phyloP scores from a whole-genome alignment of 53 echinoderm and acorn worm genomes.

The Echinarachnius parma region DNA sequence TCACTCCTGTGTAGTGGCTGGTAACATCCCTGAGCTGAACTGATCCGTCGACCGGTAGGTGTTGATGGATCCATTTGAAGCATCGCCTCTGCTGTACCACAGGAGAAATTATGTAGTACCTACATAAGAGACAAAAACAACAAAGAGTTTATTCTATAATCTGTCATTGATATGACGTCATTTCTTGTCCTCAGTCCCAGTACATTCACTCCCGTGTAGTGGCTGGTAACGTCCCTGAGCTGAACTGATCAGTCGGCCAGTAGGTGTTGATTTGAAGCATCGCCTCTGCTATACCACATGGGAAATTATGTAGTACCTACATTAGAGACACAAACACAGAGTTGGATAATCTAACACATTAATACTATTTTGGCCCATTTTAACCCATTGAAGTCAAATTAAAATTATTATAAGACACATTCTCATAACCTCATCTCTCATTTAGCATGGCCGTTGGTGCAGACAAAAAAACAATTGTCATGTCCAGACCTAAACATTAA shows the following conservation, averaged over 20 bases:
- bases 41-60: constrained; percentile 74
- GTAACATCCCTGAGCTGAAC: constrained; percentile 79
- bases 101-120: constrained; percentile 93
- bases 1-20: constrained; percentile 72
- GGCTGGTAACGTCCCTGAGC: constrained; percentile 67
- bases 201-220: constrained; percentile 85
- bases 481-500: no score
- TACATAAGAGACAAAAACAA: no score
- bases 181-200: constrained; percentile 85
- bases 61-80: constrained; percentile 72
- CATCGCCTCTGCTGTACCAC: constrained; percentile 58
- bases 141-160: no score
- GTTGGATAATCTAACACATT: no score
- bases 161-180: no score
- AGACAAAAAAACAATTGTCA: no score
- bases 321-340: no score
- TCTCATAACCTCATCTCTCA: no score
- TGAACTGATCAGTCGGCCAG: constrained; percentile 76
- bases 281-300: constrained; percentile 65
- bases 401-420: no score
- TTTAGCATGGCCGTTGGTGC: no score
- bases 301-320: constrained; percentile 85
- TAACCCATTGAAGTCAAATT: no score
- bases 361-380: no score
- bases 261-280: constrained; percentile 68